Conservation (phyloP, 1,140 invertebrate genomes). For the Scaptodrosophila lebanonensis region DNA sequence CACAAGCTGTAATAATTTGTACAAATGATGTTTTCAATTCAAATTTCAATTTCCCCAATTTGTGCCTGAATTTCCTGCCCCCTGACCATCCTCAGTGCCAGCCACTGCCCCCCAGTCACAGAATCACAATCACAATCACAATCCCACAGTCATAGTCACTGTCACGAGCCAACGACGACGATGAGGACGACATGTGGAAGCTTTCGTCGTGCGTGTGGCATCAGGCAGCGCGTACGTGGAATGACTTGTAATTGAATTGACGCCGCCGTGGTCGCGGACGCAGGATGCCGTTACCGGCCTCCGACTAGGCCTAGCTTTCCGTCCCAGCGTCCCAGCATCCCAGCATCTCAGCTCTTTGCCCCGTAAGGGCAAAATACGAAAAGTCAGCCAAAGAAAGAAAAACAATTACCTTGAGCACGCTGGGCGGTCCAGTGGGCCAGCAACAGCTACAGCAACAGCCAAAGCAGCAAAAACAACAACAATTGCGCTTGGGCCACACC, state of each 20-base stretch:
- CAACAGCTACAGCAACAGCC: too few species aligned
- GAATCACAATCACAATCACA: not conserved
- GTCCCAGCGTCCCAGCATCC: too few species aligned
- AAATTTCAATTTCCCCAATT: slow-evolving; percentile 67
- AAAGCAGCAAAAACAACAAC: too few species aligned
- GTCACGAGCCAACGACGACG: slow-evolving; percentile 1
- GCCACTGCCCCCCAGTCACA: too few species aligned
- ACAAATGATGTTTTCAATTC: slow-evolving; percentile 54
- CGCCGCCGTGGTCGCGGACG: slow-evolving; percentile 44
- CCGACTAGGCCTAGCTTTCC: too few species aligned
- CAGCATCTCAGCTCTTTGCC: too few species aligned
- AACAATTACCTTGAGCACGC: slow-evolving; percentile 61
- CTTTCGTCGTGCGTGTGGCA: slow-evolving; percentile 29
- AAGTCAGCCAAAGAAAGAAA: slow-evolving; percentile 48
- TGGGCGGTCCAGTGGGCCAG: slow-evolving; percentile 45
- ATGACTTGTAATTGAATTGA: slow-evolving; percentile 69
- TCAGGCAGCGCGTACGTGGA: slow-evolving; percentile 34
- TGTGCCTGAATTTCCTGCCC: slow-evolving; percentile 53
- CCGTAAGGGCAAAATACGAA: slow-evolving; percentile 17
- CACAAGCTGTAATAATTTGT: too few species aligned
- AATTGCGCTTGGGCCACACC: not conserved
- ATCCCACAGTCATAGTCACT: not conserved
- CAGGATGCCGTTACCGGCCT: slow-evolving; percentile 42
- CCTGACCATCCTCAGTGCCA: too few species aligned
- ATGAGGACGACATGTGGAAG: slow-evolving; percentile 33